Conservation (phyloP, 2,113 vertebrate genomes). For the Alethe castanea region DNA sequence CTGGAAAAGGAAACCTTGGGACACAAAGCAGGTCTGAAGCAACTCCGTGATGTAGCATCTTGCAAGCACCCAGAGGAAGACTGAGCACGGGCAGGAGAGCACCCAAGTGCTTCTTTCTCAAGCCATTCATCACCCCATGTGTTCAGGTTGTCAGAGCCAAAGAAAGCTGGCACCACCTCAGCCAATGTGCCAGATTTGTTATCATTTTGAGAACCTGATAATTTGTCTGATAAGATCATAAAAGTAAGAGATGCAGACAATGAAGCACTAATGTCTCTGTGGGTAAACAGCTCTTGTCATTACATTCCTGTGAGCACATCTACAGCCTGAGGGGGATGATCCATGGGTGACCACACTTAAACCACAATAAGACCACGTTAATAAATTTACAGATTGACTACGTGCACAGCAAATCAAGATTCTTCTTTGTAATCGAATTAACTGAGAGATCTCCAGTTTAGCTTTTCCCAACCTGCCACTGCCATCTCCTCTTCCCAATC, state of each 20-base stretch:
- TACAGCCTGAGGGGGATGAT: background rate
- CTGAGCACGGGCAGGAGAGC: fast-evolving
- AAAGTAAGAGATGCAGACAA: background rate
- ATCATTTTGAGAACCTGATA: background rate
- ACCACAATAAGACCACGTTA: fast-evolving
- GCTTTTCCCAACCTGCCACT: background rate
- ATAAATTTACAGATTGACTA: background rate
- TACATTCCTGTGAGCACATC: background rate
- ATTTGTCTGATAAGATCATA: background rate
- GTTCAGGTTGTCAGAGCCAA: background rate
- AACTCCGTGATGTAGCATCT: background rate
- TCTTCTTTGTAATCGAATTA: background rate
- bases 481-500: background rate
- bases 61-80: background rate
- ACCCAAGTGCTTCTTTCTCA: background rate
- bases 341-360: background rate
- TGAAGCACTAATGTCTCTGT: background rate
- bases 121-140: fast-evolving
- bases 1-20: background rate
- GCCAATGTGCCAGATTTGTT: background rate
- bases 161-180: background rate
- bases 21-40: background rate
- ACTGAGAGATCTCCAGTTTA: background rate
- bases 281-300: background rate
- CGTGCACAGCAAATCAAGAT: background rate